A percentile compares a stretch with the other conserved stretches of the same genome.
Conservation (phyloP, 37 sponge, comb jelly and placozoan genomes). For the Theonella swinhoei region DNA sequence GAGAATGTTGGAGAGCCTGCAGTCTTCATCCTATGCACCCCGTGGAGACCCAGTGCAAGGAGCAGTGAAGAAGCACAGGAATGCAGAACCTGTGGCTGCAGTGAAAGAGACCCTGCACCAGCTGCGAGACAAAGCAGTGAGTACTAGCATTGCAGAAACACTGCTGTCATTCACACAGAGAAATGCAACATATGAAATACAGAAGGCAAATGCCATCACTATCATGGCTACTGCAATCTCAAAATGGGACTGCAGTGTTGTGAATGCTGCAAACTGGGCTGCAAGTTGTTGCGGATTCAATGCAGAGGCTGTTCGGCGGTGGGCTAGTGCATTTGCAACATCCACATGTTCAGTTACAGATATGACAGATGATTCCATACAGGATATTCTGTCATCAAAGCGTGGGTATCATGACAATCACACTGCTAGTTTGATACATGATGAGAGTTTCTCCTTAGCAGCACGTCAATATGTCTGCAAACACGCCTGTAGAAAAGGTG, state of each 20-base stretch:
- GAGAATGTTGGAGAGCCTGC: neutral
- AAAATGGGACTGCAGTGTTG: neutral
- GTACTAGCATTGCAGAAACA: too few species aligned
- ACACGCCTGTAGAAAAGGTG: conserved; percentile 23
- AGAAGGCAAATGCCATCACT: neutral
- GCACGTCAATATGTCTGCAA: conserved; percentile 27
- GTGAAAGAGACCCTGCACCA: too few species aligned
- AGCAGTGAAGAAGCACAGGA: too few species aligned
- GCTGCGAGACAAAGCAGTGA: too few species aligned
- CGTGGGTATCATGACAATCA: neutral
- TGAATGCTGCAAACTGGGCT: neutral
- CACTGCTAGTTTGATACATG: neutral
- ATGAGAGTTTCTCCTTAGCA: neutral
- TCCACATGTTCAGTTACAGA: neutral
- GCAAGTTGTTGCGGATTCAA: neutral
- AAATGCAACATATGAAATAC: neutral
- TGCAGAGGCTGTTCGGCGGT: neutral
- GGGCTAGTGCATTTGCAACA: neutral
- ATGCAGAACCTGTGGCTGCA: too few species aligned
- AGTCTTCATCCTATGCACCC: too few species aligned
- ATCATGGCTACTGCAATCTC: neutral
- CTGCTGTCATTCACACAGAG: neutral
- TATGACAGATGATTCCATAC: neutral
- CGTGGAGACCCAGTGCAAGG: too few species aligned
- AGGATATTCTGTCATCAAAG: neutral